A percentile compares a stretch with the other conserved stretches of the same genome.
These are phyloP conservation scores for Chrysolina haemoptera DNA, from an alignment of 2,888 invertebrate genomes.

Conservation along the genomic window DNA sequence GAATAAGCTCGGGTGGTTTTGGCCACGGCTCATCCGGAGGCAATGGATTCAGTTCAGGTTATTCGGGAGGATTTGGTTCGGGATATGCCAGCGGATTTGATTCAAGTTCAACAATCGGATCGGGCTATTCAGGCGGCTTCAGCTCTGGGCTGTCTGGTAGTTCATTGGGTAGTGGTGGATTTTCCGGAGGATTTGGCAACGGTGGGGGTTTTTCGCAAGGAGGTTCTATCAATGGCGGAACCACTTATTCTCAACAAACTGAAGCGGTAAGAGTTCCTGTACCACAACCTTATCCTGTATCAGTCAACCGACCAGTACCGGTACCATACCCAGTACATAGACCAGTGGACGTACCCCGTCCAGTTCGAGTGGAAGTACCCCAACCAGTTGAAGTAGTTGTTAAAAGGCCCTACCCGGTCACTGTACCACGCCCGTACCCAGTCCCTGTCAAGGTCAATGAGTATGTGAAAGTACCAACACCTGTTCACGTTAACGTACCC, in stretches of 20 bases:
- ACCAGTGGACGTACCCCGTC: conserved; percentile 62
- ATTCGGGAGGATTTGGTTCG: conserved; percentile 17
- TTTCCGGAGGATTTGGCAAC: not conserved
- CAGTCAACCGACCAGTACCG: conserved; percentile 58
- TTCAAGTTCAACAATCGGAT: not conserved
- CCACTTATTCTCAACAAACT: conserved; percentile 60
- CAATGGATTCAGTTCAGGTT: conserved; percentile 8
- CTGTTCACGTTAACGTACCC: conserved; percentile 61
- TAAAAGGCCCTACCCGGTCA: conserved; percentile 59
- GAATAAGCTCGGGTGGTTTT: conserved; percentile 3
- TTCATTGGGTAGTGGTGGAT: not conserved
- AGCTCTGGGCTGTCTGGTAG: conserved; percentile 24
- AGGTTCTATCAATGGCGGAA: conserved; percentile 51
- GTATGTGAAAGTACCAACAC: conserved; percentile 61
- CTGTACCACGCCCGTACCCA: conserved; percentile 60
- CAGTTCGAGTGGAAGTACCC: conserved; percentile 62
- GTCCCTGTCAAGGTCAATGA: conserved; percentile 61
- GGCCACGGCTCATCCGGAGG: not conserved
- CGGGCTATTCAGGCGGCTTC: not conserved
- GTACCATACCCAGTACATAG: conserved; percentile 62
- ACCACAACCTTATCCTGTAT: conserved; percentile 61
- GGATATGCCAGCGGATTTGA: not conserved
- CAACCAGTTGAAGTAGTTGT: conserved; percentile 62
- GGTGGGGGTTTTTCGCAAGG: not conserved
- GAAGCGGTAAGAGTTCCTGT: conserved; percentile 59